phyloP scores from a whole-genome alignment of 2,888 invertebrate species.

The Mesoligia furuncula region DNA sequence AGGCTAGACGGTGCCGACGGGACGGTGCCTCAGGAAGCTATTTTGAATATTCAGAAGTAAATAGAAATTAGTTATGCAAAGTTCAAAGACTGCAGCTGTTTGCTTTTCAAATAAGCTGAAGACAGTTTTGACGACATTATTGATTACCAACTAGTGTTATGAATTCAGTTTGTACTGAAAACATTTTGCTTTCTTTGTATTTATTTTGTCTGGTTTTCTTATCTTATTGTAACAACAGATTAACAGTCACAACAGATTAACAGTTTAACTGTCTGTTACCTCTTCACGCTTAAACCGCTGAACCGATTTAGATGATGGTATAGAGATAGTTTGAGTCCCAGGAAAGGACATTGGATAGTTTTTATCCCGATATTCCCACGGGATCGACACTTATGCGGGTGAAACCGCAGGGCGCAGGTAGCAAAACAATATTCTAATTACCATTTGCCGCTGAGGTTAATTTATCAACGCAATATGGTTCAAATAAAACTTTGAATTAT shows the following conservation, averaged over 20 bases:
- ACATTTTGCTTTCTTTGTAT: neutral
- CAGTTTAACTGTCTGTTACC: no score
- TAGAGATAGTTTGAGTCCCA: no score
- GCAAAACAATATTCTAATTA: conserved; percentile 2
- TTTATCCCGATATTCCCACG: no score
- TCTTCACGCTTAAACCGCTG: no score
- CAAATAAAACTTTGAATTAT: neutral
- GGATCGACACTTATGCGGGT: no score
- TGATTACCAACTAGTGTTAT: neutral
- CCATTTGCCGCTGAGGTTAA: conserved; percentile 20
- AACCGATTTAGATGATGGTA: no score
- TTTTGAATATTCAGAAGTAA: conserved; percentile 42
- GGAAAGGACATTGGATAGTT: no score
- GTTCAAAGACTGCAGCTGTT: conserved; percentile 28
- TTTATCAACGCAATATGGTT: conserved; percentile 35
- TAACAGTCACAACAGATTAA: no score
- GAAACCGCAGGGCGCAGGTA: no score
- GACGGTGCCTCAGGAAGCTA: conserved; percentile 25
- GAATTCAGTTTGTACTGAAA: neutral
- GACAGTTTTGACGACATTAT: neutral
- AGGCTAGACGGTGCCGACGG: conserved; percentile 31
- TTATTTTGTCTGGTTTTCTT: neutral
- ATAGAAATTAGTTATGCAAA: conserved; percentile 24
- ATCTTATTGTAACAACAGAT: neutral
- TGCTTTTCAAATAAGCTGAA: conserved; percentile 9